phyloP scores from a whole-genome alignment of 2,888 invertebrate species.

The Myathropa florea region DNA sequence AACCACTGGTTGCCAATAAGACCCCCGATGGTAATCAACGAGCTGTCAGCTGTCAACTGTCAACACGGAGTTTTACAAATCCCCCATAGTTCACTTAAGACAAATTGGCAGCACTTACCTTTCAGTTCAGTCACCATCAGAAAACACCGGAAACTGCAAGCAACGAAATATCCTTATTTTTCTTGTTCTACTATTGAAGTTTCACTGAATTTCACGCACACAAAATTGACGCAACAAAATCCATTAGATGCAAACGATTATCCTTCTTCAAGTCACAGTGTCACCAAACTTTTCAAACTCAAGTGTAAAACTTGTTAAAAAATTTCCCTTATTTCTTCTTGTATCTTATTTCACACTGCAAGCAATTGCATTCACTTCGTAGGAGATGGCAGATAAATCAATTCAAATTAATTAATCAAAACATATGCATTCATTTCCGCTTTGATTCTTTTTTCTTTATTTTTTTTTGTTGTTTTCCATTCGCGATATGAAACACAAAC shows the following conservation, averaged over 20 bases:
- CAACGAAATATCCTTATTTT: slow-evolving; percentile 10
- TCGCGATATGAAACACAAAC: slow-evolving; percentile 41
- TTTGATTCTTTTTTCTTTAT: slow-evolving; percentile 4
- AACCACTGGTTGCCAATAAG: background rate
- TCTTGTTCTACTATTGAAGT: background rate
- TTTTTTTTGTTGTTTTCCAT: slow-evolving; percentile 33
- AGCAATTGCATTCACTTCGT: slow-evolving; percentile 39
- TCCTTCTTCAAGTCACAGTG: slow-evolving; percentile 20
- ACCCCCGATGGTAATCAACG: background rate
- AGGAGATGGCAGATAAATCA: slow-evolving; percentile 43
- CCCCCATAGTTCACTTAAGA: background rate
- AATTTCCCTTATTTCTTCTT: background rate
- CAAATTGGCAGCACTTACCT: slow-evolving; percentile 25
- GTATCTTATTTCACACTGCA: slow-evolving; percentile 4
- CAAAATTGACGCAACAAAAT: background rate
- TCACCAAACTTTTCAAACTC: background rate
- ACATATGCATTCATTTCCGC: slow-evolving; percentile 62
- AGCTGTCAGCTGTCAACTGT: background rate
- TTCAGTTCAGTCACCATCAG: background rate
- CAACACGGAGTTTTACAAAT: background rate
- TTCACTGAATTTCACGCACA: background rate
- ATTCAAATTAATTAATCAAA: slow-evolving; percentile 67
- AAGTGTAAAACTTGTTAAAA: background rate
- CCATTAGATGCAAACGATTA: background rate
- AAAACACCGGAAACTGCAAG: slow-evolving; percentile 15